Base-by-base conservation (phyloP, 1,140 invertebrate genomes). In the Ooceraea biroi region DNA sequence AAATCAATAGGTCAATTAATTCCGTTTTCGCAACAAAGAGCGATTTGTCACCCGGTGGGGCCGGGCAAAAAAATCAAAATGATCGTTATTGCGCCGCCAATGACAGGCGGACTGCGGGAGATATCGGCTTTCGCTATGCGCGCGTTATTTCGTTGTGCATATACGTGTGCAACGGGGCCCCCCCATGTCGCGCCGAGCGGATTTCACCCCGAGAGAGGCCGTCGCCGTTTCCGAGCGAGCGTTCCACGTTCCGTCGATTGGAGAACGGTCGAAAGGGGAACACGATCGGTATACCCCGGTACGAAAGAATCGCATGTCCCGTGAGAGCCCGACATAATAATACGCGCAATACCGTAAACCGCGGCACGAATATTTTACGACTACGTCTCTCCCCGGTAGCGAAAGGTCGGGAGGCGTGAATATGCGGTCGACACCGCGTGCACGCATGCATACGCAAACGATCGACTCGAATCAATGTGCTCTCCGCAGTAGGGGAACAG, bases 321-420 rank as follows among this genome's bases (percentile, higher is more conserved):
- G 48, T 27, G 46, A 50, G 66, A 72, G 83, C 36, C 7, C 57
- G 30, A 60, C 36, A 63, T 86, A 74, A 71, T 61, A 36, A 36
- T 36, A 36, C 36, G 52, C 60, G 80, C 60, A 72, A 71, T 73
- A 82, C 44, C n/a, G 50, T 65, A 78, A 65, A 73, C 41, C n/a
- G 36, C 36, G 73, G 66, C 63, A 83, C 7, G 36, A 87, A 86
- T 84, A 87, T 86, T 87, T 72, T 78, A 77, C 50, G 17, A 52
- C 41, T 36, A 46, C 55, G 36, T 80, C 50, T 61, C 46, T n/a
- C 30, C 57, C 58, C 83, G 41, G 65, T 85, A 85, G 86, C 87
- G 86, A 88, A 85, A 85, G 86, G 83, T 71, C 85, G 77, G 86
- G 46, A 85, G 77, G 87, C 86, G 85, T 85, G 71, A 88, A 87